These are phyloP conservation scores for Lucilia cuprina DNA, from an alignment of 1,140 invertebrate genomes.

Conservation along the genomic window DNA sequence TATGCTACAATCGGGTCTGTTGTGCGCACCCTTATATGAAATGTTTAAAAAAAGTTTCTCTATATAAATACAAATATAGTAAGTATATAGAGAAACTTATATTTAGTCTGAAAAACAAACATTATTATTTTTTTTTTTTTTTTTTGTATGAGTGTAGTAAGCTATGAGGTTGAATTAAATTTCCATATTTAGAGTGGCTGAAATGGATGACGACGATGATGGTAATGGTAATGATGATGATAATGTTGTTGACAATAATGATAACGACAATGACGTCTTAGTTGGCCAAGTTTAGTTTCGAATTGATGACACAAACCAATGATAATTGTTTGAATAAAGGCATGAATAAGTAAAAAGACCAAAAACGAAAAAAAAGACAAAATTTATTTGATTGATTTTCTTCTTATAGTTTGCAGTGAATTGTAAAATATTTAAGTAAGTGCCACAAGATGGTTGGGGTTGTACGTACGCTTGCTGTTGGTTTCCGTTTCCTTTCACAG, in stretches of 20 bases:
- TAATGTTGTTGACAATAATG: too few species aligned
- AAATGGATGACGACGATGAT: neutral
- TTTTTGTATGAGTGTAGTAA: neutral
- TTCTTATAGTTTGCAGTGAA: neutral
- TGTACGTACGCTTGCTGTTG: neutral
- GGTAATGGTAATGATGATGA: too few species aligned
- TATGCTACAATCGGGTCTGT: too few species aligned
- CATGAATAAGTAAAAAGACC: neutral
- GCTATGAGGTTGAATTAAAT: neutral
- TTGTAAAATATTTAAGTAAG: neutral
- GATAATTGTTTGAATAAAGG: neutral
- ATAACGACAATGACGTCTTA: neutral
- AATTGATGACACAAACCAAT: neutral
- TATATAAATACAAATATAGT: too few species aligned
- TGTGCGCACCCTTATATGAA: too few species aligned
- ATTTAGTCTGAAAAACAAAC: neutral
- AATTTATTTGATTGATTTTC: neutral
- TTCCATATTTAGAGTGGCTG: neutral
- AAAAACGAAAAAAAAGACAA: neutral
- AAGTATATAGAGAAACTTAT: too few species aligned
- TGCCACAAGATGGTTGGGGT: neutral
- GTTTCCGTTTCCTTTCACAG: neutral
- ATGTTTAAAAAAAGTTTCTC: too few species aligned
- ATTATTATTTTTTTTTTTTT: neutral
- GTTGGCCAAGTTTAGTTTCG: neutral